Evolutionary conservation across 2,888 invertebrate genomes (phyloP).

Genomic region (Rotaria magnacalcarata): DNA sequence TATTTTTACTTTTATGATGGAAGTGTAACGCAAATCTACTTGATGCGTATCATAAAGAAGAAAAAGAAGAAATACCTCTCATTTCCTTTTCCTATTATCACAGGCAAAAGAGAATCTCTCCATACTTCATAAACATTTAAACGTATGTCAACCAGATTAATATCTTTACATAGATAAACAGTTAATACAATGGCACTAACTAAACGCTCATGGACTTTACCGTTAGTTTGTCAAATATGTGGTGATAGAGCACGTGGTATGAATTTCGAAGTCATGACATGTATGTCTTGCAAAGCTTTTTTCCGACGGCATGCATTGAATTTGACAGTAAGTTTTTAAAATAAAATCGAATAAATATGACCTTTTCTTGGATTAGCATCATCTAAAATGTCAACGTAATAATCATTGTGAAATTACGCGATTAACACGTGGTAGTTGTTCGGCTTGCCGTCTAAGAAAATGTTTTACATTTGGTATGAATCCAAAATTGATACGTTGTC

Average conservation of each 20-base stretch:
- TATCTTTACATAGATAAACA: background rate
- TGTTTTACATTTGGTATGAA: background rate
- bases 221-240: background rate
- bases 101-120: too few species aligned
- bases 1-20: too few species aligned
- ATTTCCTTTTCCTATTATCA: background rate
- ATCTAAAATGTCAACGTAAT: background rate
- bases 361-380: background rate
- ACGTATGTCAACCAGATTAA: background rate
- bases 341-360: background rate
- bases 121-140: background rate
- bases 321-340: background rate
- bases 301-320: background rate
- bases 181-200: background rate
- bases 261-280: background rate
- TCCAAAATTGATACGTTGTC: background rate
- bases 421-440: background rate
- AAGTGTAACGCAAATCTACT: too few species aligned
- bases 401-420: background rate
- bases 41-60: background rate
- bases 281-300: constrained; percentile 14
- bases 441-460: background rate
- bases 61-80: background rate
- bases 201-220: background rate
- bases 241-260: background rate